Evolutionary conservation across 2,888 invertebrate species (phyloP).

Genomic region (Teleiodes luculella): DNA sequence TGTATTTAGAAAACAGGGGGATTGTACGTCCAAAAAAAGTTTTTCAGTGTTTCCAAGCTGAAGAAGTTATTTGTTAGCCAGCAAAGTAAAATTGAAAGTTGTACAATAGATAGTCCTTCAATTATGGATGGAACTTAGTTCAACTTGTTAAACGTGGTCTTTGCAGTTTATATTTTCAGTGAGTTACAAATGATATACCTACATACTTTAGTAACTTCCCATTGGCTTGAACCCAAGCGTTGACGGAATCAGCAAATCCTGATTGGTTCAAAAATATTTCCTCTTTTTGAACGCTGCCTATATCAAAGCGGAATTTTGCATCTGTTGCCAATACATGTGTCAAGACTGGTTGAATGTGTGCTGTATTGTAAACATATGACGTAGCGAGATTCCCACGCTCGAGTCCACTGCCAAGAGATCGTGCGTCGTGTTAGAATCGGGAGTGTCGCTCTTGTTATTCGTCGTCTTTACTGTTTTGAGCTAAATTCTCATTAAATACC

Average conservation of each 20-base stretch:
- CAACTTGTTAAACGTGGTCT: neutral
- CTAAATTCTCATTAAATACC: conserved; percentile 25
- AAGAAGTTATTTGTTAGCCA: no score
- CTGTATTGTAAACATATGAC: conserved; percentile 48
- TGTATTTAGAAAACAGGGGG: no score
- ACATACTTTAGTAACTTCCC: conserved; percentile 29
- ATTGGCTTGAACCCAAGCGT: conserved; percentile 61
- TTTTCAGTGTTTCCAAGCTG: no score
- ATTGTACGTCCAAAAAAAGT: no score
- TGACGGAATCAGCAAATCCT: conserved; percentile 44
- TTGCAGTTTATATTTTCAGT: neutral
- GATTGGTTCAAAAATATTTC: conserved; percentile 42
- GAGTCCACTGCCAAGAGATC: conserved; percentile 59
- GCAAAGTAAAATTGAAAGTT: no score
- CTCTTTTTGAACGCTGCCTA: conserved; percentile 5
- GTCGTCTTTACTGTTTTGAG: conserved; percentile 38
- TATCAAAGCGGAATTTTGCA: conserved; percentile 23
- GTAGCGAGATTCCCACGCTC: conserved; percentile 47
- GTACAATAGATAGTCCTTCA: no score
- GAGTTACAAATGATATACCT: neutral
- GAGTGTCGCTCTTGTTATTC: conserved; percentile 36
- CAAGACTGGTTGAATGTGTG: conserved; percentile 31
- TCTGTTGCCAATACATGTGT: conserved; percentile 36
- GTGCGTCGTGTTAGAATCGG: conserved; percentile 53
- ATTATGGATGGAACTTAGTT: neutral